phyloP scores from a whole-genome alignment of 2,113 vertebrate genomes.

The Nettapus auritus region DNA sequence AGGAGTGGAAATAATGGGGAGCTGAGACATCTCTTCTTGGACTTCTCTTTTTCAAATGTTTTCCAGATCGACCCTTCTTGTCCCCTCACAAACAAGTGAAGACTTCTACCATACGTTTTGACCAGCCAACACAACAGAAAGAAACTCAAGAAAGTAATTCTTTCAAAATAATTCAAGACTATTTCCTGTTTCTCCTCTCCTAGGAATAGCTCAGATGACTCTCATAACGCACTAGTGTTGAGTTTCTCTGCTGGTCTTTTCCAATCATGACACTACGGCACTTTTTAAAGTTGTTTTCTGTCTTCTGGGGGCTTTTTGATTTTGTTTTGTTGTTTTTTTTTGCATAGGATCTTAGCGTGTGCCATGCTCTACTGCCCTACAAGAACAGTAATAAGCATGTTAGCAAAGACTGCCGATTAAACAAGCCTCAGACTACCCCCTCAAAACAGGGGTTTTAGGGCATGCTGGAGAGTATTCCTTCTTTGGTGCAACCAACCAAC shows the following conservation, averaged over 20 bases:
- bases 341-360: neutral
- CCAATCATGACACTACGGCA: accelerated
- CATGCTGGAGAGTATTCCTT: neutral
- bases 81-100: neutral
- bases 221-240: neutral
- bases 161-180: neutral
- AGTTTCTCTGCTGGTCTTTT: neutral
- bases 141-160: neutral
- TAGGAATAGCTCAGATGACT: neutral
- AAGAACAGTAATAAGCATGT: neutral
- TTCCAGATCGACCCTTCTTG: neutral
- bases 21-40: neutral
- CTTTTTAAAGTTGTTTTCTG: neutral
- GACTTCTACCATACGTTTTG: neutral
- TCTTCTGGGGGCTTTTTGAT: neutral
- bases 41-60: neutral
- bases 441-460: neutral
- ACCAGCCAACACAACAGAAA: neutral
- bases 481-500: neutral
- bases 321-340: neutral
- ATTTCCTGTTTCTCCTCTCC: neutral
- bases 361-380: neutral
- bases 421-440: neutral
- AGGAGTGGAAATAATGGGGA: neutral
- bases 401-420: neutral